Evolutionary conservation across 2,888 invertebrate genomes (phyloP).

Genomic region (Colletes collaris): DNA sequence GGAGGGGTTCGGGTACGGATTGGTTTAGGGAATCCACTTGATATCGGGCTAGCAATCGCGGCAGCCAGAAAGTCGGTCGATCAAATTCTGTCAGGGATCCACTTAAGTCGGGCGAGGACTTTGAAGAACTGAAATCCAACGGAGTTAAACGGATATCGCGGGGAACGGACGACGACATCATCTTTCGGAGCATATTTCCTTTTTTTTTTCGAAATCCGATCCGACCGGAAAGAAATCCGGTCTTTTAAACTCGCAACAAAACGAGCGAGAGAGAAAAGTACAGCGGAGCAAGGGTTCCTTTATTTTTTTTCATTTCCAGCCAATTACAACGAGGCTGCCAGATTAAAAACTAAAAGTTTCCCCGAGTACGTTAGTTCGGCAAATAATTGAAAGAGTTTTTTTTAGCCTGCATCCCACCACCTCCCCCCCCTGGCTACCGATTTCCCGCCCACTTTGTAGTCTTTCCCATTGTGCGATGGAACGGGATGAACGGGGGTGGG

Average conservation of each 20-base stretch:
- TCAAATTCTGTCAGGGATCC: conserved; percentile 44
- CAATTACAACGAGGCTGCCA: conserved; percentile 51
- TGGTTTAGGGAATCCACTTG: conserved; percentile 47
- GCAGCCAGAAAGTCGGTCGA: conserved; percentile 37
- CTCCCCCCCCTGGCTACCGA: conserved; percentile 26
- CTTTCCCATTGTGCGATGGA: conserved; percentile 51
- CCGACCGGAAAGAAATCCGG: not conserved
- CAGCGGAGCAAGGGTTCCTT: not conserved
- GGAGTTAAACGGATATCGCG: conserved; percentile 8
- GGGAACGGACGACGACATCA: not conserved
- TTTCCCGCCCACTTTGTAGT: conserved; percentile 32
- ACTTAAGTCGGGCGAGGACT: conserved; percentile 10
- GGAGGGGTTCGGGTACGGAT: conserved; percentile 34
- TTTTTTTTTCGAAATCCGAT: conserved; percentile 1
- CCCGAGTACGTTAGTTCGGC: conserved; percentile 60
- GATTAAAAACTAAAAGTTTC: conserved; percentile 68
- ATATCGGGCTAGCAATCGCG: conserved; percentile 28
- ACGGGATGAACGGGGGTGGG: conserved; percentile 33
- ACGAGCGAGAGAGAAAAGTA: not conserved
- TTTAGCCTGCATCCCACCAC: conserved; percentile 24
- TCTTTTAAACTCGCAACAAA: conserved; percentile 8
- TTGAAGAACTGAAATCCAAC: conserved; percentile 9
- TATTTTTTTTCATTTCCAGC: conserved; percentile 43
- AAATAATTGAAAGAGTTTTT: conserved; percentile 72
- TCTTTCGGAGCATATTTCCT: not conserved